phyloP scores from a whole-genome alignment of 2,797 vertebrate genomes.

The Anolis apletophallus region DNA sequence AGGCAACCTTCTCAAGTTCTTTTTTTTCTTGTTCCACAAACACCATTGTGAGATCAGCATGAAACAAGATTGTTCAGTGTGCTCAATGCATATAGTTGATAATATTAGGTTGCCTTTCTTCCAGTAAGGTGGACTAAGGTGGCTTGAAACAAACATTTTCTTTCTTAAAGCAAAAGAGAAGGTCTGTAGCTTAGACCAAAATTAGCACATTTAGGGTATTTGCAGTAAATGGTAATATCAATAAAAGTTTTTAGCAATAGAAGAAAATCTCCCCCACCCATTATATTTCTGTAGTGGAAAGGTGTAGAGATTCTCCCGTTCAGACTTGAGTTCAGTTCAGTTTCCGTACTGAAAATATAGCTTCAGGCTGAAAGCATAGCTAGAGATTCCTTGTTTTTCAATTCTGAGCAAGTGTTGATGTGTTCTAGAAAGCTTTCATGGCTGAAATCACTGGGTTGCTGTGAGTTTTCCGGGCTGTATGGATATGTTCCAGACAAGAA shows the following conservation, averaged over 20 bases:
- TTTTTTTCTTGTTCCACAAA: not conserved
- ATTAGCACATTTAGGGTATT: not conserved
- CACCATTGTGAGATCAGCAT: accelerated
- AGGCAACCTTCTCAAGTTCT: too few species aligned
- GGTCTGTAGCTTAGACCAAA: not conserved
- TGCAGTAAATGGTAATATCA: not conserved
- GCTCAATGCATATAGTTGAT: too few species aligned
- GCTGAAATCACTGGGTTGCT: too few species aligned
- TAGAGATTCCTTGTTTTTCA: not conserved
- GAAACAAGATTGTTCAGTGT: accelerated
- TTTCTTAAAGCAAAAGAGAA: not conserved
- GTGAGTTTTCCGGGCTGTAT: too few species aligned
- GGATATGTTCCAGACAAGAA: too few species aligned
- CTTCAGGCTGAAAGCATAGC: not conserved
- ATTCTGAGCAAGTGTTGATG: not conserved
- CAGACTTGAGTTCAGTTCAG: not conserved
- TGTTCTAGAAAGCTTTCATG: too few species aligned
- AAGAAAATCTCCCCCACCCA: too few species aligned
- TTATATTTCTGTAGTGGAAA: not conserved
- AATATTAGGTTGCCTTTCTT: too few species aligned
- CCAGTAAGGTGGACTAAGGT: too few species aligned
- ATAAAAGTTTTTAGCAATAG: too few species aligned
- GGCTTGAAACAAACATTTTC: not conserved
- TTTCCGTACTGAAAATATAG: not conserved
- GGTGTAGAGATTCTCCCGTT: too few species aligned